Evolutionary conservation across 2,797 vertebrate genomes (phyloP), one percentile per base, ranked within the genome.

Genomic region (Acipenser transmontanus): DNA sequence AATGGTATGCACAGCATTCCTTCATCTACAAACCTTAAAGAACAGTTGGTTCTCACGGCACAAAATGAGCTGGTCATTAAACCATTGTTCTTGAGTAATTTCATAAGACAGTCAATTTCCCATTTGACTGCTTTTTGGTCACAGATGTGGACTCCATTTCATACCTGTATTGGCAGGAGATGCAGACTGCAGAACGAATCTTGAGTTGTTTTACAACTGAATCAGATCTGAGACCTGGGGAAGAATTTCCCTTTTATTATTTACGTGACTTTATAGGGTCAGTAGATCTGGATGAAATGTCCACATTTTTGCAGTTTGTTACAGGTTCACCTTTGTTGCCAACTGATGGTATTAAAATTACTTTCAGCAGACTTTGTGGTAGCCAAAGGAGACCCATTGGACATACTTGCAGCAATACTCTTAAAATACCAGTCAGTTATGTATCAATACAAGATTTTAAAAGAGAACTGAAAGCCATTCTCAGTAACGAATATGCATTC

Each of bases 381-480:
- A 59, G 57, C 57, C 14, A n/a, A 17, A 7, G 13, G 14, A 12
- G 14, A 59, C 57, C 57, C 57, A 59, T 59, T 59, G 57, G 17
- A 59, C 57, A 59, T 59, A 59, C 57, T 59, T 59, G 57, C 57
- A 17, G 17, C 17, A 17, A 17, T 17, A 17, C 17, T 17, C 17
- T 17, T 17, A 1, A 17, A 17, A 59, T 59, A n/a, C 1, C 13
- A 59, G 57, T 11, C 14, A 17, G 57, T 7, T 14, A 54, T 59
- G 14, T 17, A 59, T 59, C 3, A 59, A 17, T 59, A n/a, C 57
- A 59, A 59, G 57, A 59, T n/a, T 59, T 59, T 59, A 59, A 59
- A 59, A 17, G 17, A 17, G 1, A 17, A 17, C 17, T 17, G n/a
- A n/a, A 14, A 59, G 6, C 57, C 14, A 59, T 59, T n/a, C 57